Evolutionary conservation across 2,113 vertebrate species (phyloP).

Genomic region (Tautogolabrus adspersus): DNA sequence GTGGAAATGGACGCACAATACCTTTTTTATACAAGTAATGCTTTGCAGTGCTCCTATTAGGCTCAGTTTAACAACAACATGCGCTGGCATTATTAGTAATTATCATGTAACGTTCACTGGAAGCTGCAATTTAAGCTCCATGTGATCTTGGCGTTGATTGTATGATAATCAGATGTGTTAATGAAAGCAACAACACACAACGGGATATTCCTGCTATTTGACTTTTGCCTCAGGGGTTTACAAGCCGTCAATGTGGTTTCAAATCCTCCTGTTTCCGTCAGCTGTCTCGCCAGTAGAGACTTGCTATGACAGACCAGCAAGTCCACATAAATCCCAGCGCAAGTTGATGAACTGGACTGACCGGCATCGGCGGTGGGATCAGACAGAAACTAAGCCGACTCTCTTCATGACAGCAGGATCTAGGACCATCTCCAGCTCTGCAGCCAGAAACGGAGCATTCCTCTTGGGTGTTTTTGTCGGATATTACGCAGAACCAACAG

Average conservation of each 20-base stretch:
- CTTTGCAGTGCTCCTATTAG: conserved; percentile 17
- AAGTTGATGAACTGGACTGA: conserved; percentile 54
- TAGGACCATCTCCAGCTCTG: conserved; percentile 49
- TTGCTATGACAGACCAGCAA: conserved; percentile 31
- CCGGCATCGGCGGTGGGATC: conserved; percentile 48
- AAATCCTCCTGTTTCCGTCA: not conserved
- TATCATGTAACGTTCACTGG: not conserved
- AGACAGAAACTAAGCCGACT: conserved; percentile 53
- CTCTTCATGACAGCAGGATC: conserved; percentile 30
- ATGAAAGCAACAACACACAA: not conserved
- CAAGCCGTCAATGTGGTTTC: conserved; percentile 4
- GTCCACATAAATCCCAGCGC: conserved; percentile 31
- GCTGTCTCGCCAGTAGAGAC: conserved; percentile 29
- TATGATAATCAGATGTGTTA: not conserved
- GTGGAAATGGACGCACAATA: conserved; percentile 30
- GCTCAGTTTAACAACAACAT: not conserved
- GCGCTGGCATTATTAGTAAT: not conserved
- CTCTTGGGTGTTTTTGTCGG: conserved; percentile 3
- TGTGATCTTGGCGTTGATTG: conserved; percentile 1
- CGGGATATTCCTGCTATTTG: not conserved
- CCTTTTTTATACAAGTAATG: conserved; percentile 3
- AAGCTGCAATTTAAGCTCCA: not conserved
- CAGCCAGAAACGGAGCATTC: conserved; percentile 35
- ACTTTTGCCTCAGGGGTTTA: not conserved
- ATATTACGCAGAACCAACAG: conserved; percentile 3